Evolutionary conservation across 2,797 vertebrate genomes (phyloP), one percentile per base, ranked within the genome.

Genomic region (Enteromius anoplus): DNA sequence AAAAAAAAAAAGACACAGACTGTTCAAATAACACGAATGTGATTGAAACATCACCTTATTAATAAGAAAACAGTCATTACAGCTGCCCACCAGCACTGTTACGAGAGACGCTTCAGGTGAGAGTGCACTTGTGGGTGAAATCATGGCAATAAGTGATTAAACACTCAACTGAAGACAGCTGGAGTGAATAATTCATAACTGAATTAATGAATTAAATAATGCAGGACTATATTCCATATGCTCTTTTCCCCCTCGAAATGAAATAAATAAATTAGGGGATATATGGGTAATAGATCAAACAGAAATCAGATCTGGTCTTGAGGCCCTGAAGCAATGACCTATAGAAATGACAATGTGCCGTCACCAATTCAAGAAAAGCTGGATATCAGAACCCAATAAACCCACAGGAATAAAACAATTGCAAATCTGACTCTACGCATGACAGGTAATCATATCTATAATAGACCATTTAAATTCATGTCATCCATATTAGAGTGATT

Each of bases 101-200:
- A 21, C 26, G 45, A 78, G 40, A 65, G 75, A 65, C 42, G 47
- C 49, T 58, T 37, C 34, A 55, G 81, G 82, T 47, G 42, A 65
- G 58, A 64, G 75, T 62, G 6, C 40, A 77, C 40, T 64, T 64
- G 23, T 47, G 23, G 37, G 8, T 10, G 40, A 62, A 47, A 47
- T 60, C 55, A 53, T 5, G 1, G 29, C 19, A 21, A 73, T 55
- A 10, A 37, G 32, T 23, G 49, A 58, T 58, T 40, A 75, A 37
- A 19, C 26, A 21, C 21, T 72, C 8, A 49, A 72, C 17, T 37
- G 51, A 32, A 58, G 72, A 75, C 49, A 37, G 32, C 19, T 37
- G 72, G 53, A 55, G 49, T 5, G 32, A 75, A 58, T 23, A 37
- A 73, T 34, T 34, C 9, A 34, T 0, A 73, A 4, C 5, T 53